Evolutionary conservation across 2,797 vertebrate species (phyloP), one percentile per base, ranked within the genome.

Genomic region (Denticeps clupeoides): DNA sequence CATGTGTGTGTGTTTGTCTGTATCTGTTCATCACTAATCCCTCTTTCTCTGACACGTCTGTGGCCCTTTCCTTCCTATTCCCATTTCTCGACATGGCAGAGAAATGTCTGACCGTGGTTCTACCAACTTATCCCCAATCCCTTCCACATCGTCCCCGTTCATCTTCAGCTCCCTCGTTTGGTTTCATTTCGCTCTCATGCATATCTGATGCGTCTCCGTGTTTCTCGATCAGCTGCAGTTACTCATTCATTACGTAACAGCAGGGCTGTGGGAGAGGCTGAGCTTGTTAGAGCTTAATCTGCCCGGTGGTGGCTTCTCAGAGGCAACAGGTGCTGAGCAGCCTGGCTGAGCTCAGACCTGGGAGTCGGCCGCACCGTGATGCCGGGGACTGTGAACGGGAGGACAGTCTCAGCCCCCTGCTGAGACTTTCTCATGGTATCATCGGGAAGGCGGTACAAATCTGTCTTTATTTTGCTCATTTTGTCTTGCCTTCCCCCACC

Each of bases 341-440:
- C 12, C 41, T 53, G 46, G 18, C 45, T 45, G 27, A 47, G 31
- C 41, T 57, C 27, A 19, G 9, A 21, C 31, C 11, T 45, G 40
- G 33, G 13, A 19, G 24, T 41, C 23, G 19, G 26, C 37, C 18
- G 25, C 32, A 32, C 23, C 22, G 53, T 40, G 31, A 24, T 32
- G 42, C 33, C 23, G 35, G 24, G 38, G 44, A 51, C 60, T 56
- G 50, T 50, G 53, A 55, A 49, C 59, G 52, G 59, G 55, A 33
- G 49, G 57, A 45, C 35, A 41, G 53, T 45, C 47, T 3, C 12
- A 26, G 38, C 32, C 58, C 44, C 40, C 47, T 46, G 41, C 50
- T 56, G 45, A 56, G 54, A 54, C 58, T 62, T 62, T 60, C 60
- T 64, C 55, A 62, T 40, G 45, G 45, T 59, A 33, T 62, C 60